Percentiles rank a stretch among this genome's conserved stretches.
Evolutionary conservation across 2,113 vertebrate genomes (phyloP).

Genomic region (Uria lomvia): DNA sequence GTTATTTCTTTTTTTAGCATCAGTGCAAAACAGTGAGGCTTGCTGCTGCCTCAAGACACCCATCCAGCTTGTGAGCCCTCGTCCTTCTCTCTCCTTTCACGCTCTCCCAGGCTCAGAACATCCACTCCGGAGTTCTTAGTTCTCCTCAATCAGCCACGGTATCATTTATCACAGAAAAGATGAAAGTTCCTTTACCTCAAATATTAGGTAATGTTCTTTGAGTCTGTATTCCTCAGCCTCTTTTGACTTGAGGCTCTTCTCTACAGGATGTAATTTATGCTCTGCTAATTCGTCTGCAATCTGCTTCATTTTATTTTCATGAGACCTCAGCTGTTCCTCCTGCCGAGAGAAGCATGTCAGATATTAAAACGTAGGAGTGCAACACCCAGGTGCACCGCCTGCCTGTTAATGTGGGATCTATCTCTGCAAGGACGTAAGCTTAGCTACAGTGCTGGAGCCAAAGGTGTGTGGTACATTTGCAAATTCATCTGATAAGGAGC

Average conservation of each 20-base stretch:
- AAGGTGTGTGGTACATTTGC: not conserved
- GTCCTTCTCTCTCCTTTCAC: not conserved
- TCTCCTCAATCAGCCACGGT: not conserved
- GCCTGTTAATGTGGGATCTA: not conserved
- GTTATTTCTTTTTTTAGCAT: not conserved
- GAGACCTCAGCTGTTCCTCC: slow-evolving; percentile 94
- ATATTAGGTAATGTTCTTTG: slow-evolving; percentile 97
- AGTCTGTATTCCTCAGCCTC: slow-evolving; percentile 92
- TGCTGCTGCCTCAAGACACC: not conserved
- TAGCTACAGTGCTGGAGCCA: not conserved
- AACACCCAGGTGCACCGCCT: not conserved
- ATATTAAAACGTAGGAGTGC: not conserved
- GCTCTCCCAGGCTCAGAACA: not conserved
- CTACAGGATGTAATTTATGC: slow-evolving; percentile 83
- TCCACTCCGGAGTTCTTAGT: not conserved
- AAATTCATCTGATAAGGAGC: not conserved
- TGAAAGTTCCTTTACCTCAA: slow-evolving; percentile 82
- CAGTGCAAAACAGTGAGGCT: not conserved
- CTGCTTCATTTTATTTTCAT: slow-evolving; percentile 95
- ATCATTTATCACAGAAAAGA: slow-evolving; percentile 33
- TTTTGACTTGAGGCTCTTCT: slow-evolving; percentile 87
- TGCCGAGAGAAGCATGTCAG: slow-evolving; percentile 63
- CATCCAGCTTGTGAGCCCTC: not conserved
- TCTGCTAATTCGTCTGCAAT: slow-evolving; percentile 91
- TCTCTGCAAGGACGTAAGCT: not conserved